Evolutionary conservation across 2,888 invertebrate genomes (phyloP), one percentile per base, ranked within the genome.

Genomic region (Troglohyphantes excavatus): DNA sequence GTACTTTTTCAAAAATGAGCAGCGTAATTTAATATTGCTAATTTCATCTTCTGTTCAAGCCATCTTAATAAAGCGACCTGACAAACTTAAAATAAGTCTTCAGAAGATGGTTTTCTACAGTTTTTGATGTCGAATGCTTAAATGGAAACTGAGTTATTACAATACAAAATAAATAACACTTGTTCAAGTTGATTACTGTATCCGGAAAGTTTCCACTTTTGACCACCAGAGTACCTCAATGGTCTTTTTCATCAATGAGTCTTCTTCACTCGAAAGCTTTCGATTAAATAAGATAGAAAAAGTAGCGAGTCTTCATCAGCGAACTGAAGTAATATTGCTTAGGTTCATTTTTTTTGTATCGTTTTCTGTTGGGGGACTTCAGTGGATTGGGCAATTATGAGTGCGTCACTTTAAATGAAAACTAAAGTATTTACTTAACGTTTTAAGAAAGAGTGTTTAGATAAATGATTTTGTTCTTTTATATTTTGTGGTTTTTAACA

Each of bases 261-360:
- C 13, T 26, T 33, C 82, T 82, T 70, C 82, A 70, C 82, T 82
- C 81, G 29, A 81, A 81, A 81, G 68, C n/a, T 68, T 68, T 81
- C 68, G 81, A 67, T 67, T 68, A 78, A 65, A 23, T 63, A 33
- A 33, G 23, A 23, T 61, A 59, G 33, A 76, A 76, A 76, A 76
- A 76, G 76, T 21, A 29, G 63, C 29, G 29, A 78, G 53, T n/a
- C 39, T 27, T 78, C 26, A 39, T 43, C 39, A 78, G 65, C 65
- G 39, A 76, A 76, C 53, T 73, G 21, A 26, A 70, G 53, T 53
- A 11, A 53, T 59, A 75, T 75, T 59, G 29, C n/a, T 26, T 17
- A 11, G 61, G n/a, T n/a, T n/a, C n/a, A n/a, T n/a, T n/a, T n/a
- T 33, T n/a, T 53, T 73, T 53, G 39, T 61, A 59, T 75, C 61